These are phyloP conservation scores for Remorina albescens DNA, from an alignment of 2,797 vertebrate genomes.

Conservation along the genomic window DNA sequence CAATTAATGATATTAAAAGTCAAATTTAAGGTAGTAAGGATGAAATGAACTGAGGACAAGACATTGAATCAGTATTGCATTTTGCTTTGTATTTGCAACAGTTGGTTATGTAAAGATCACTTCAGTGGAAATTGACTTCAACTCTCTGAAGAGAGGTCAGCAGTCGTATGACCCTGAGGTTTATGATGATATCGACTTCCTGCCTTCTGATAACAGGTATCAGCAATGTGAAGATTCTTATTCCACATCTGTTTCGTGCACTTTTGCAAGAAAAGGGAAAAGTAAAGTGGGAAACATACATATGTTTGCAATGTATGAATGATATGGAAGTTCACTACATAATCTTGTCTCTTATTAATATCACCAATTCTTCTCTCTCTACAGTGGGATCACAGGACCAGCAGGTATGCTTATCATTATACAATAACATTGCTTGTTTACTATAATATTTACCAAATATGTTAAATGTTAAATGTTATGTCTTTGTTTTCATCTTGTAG, in stretches of 20 bases:
- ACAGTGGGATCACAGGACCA: slow-evolving; percentile 78
- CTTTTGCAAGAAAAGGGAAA: not conserved
- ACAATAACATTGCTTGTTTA: not conserved
- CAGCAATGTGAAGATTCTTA: slow-evolving; percentile 9
- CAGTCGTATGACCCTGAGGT: slow-evolving; percentile 85
- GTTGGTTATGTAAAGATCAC: slow-evolving; percentile 95
- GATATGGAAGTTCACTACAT: not conserved
- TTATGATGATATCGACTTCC: slow-evolving; percentile 90
- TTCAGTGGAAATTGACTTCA: slow-evolving; percentile 90
- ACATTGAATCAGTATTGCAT: not conserved
- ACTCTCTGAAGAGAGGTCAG: slow-evolving; percentile 83
- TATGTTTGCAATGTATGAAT: not conserved
- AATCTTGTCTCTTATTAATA: not conserved
- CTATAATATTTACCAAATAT: too few species aligned
- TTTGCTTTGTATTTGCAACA: slow-evolving; percentile 61
- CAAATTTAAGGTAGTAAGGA: too few species aligned
- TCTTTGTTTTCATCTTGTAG: slow-evolving; percentile 69
- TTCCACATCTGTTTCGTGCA: not conserved
- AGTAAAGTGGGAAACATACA: not conserved
- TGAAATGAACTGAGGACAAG: not conserved
- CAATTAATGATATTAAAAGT: not conserved
- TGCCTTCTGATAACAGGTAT: slow-evolving; percentile 78
- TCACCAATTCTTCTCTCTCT: slow-evolving; percentile 48
- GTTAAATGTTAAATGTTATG: too few species aligned
- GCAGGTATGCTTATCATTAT: slow-evolving; percentile 83